phyloP scores from a whole-genome alignment of 2,113 vertebrate species.

The Syrmaticus mikado region DNA sequence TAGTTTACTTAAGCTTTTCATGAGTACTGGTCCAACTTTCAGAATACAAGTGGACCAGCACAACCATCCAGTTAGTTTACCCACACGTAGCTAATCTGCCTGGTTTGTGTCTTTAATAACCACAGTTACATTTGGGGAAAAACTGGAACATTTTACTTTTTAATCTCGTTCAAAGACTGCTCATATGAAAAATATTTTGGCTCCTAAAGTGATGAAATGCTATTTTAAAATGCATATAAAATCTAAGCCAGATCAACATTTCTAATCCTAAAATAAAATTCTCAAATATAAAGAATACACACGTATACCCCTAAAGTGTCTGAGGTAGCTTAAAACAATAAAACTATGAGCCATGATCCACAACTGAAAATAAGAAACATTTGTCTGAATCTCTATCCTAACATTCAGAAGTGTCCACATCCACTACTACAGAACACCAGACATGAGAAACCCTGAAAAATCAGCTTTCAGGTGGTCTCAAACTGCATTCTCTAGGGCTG shows the following conservation, averaged over 20 bases:
- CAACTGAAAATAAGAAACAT: neutral
- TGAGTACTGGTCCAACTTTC: conserved; percentile 25
- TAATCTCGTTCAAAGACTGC: neutral
- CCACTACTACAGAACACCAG: neutral
- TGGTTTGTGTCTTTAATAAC: neutral
- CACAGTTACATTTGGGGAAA: neutral
- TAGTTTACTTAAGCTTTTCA: conserved; percentile 54
- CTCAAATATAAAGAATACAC: neutral
- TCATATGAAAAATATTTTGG: conserved; percentile 19
- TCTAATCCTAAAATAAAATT: neutral
- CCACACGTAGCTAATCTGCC: neutral
- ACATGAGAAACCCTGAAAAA: neutral
- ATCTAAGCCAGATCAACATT: neutral
- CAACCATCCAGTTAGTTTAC: neutral
- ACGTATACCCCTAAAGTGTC: neutral
- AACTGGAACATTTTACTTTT: neutral
- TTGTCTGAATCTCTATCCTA: neutral
- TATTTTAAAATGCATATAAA: conserved; percentile 36
- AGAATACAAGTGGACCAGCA: conserved; percentile 16
- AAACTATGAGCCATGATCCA: neutral
- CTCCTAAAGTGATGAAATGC: conserved; percentile 5
- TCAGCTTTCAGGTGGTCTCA: neutral
- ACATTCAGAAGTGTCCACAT: neutral
- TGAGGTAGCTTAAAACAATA: conserved; percentile 11
- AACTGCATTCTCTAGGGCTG: accelerated